Evolutionary conservation across 2,113 vertebrate genomes (phyloP).

Genomic region (Oreochromis aureus): DNA sequence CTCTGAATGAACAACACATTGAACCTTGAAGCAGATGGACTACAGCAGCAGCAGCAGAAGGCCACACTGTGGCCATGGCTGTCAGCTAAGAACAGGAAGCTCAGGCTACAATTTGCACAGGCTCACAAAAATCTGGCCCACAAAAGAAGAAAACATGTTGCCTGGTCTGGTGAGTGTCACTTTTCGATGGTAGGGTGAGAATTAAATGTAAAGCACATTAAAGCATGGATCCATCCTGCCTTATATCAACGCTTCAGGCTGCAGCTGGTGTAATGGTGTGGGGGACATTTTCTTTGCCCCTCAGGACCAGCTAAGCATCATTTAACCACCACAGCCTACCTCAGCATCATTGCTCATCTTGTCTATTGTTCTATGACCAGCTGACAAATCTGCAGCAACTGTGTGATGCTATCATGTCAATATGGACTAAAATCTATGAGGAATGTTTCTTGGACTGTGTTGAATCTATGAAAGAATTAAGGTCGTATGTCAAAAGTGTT

Average conservation of each 20-base stretch:
- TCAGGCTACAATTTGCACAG: background rate
- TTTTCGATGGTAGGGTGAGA: background rate
- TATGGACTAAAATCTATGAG: background rate
- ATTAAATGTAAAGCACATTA: fast-evolving
- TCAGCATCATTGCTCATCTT: background rate
- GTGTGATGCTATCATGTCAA: fast-evolving
- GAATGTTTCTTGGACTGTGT: background rate
- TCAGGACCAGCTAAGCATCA: fast-evolving
- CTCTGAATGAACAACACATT: background rate
- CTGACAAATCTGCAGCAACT: background rate
- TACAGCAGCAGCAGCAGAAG: background rate
- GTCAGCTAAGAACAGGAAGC: background rate
- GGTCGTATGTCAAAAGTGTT: background rate
- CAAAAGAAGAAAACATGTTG: background rate
- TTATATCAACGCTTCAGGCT: background rate
- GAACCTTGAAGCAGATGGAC: background rate
- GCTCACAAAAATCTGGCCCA: background rate
- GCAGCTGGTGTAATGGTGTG: background rate
- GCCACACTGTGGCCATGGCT: background rate
- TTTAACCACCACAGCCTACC: background rate
- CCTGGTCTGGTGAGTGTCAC: background rate
- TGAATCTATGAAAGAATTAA: background rate
- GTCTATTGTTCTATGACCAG: background rate
- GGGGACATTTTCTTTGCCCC: background rate
- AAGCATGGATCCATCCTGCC: background rate